Conservation (phyloP, 2,888 invertebrate genomes). For the Temnothorax rugatulus region DNA sequence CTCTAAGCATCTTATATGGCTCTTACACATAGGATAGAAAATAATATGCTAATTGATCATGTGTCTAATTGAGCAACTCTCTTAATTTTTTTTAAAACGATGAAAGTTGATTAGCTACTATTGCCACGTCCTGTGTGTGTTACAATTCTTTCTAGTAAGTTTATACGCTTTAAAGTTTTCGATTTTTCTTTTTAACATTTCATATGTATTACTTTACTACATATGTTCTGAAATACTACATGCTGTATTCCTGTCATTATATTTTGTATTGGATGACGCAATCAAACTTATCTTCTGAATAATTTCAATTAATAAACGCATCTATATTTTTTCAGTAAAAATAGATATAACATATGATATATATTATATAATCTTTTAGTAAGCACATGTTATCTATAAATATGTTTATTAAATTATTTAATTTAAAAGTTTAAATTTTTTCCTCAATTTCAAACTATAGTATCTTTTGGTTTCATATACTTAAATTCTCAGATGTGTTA, state of each 20-base stretch:
- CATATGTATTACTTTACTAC: too few species aligned
- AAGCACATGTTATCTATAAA: background rate
- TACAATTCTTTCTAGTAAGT: too few species aligned
- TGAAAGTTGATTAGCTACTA: too few species aligned
- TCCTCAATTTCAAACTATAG: background rate
- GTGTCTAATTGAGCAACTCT: too few species aligned
- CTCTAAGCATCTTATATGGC: too few species aligned
- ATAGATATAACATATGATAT: background rate
- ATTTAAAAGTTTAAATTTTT: background rate
- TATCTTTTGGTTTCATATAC: background rate
- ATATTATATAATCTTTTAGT: background rate
- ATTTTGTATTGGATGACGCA: background rate
- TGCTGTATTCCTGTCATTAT: background rate
- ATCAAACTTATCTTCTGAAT: background rate
- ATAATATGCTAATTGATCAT: too few species aligned
- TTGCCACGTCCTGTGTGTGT: too few species aligned
- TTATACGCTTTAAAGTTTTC: too few species aligned
- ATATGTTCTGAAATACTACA: background rate
- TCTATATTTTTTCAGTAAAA: background rate
- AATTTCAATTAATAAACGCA: background rate
- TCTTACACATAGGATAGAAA: too few species aligned
- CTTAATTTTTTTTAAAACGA: too few species aligned
- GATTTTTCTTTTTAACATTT: too few species aligned
- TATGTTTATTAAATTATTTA: background rate
- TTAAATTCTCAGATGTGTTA: slow-evolving; percentile 4